Percentiles rank a stretch among this genome's conserved stretches.
These are phyloP conservation scores for Chaetodon trifasciatus DNA, from an alignment of 2,797 vertebrate species.

Conservation along the genomic window DNA sequence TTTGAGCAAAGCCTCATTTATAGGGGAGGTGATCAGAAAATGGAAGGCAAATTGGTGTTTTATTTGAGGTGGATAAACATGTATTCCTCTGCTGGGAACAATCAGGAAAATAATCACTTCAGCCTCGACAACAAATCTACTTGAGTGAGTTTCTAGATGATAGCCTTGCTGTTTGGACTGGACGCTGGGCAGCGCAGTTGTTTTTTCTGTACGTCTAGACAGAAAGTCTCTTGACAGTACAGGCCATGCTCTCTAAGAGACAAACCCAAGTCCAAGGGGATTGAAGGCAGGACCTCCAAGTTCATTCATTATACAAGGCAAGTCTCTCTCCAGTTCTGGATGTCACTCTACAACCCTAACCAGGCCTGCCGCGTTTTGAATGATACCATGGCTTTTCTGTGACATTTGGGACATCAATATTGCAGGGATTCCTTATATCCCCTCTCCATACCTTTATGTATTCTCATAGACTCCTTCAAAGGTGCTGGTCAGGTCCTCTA, in stretches of 20 bases:
- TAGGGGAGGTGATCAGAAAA: slow-evolving; percentile 72
- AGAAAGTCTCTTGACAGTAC: slow-evolving; percentile 61
- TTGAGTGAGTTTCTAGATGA: slow-evolving; percentile 55
- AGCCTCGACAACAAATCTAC: slow-evolving; percentile 59
- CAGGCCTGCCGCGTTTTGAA: slow-evolving; percentile 56
- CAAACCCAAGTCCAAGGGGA: slow-evolving; percentile 66
- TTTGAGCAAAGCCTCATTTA: slow-evolving; percentile 69
- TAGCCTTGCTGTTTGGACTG: slow-evolving; percentile 67
- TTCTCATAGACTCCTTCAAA: slow-evolving; percentile 69
- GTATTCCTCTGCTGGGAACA: slow-evolving; percentile 68
- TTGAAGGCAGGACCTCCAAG: slow-evolving; percentile 46
- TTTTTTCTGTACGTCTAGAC: slow-evolving; percentile 64
- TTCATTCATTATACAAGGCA: slow-evolving; percentile 77
- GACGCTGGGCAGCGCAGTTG: slow-evolving; percentile 48
- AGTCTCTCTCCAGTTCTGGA: slow-evolving; percentile 55
- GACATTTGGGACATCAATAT: slow-evolving; percentile 86
- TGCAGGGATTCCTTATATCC: slow-evolving; percentile 77
- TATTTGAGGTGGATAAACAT: slow-evolving; percentile 76
- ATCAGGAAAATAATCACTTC: slow-evolving; percentile 73
- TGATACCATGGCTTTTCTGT: slow-evolving; percentile 71
- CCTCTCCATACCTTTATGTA: slow-evolving; percentile 52
- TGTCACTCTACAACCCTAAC: slow-evolving; percentile 61
- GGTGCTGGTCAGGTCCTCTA: slow-evolving; percentile 67
- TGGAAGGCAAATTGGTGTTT: slow-evolving; percentile 66
- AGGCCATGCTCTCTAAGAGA: slow-evolving; percentile 44